Percentiles rank a stretch among this genome's conserved stretches.
Evolutionary conservation across 2,888 invertebrate genomes (phyloP).

Genomic region (Drosophila tripunctata): DNA sequence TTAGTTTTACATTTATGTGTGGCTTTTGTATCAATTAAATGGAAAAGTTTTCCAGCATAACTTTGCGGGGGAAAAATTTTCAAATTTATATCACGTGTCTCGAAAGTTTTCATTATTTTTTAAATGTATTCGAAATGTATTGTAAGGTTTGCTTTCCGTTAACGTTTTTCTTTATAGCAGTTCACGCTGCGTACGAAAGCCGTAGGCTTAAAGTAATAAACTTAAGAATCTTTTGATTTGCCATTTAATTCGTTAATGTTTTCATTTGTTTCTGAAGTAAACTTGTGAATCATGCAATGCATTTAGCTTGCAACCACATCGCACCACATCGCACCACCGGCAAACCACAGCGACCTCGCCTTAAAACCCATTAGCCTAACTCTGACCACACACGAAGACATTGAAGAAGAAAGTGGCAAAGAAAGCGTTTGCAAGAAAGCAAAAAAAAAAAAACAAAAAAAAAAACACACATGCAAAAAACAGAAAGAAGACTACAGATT

Average conservation of each 20-base stretch:
- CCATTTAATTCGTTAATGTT: background rate
- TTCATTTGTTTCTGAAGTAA: background rate
- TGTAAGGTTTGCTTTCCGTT: too few relatives aligned
- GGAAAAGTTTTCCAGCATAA: conserved; percentile 5
- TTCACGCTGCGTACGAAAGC: too few relatives aligned
- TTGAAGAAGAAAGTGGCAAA: conserved; percentile 53
- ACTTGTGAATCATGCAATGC: conserved; percentile 1
- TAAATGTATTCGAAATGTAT: too few relatives aligned
- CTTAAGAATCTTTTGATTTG: background rate
- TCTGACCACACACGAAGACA: conserved; percentile 44
- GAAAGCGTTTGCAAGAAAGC: conserved; percentile 53
- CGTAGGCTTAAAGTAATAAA: too few relatives aligned
- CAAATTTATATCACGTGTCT: too few relatives aligned
- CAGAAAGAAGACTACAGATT: conserved; percentile 1
- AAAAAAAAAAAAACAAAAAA: background rate
- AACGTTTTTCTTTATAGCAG: too few relatives aligned
- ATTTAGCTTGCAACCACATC: conserved; percentile 14
- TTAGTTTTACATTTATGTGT: conserved; percentile 24
- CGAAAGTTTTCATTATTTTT: too few relatives aligned
- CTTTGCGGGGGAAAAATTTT: too few relatives aligned
- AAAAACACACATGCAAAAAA: background rate
- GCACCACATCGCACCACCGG: conserved; percentile 3
- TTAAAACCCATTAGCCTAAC: conserved; percentile 44
- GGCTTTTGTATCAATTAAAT: background rate
- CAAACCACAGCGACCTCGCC: conserved; percentile 18